These are phyloP conservation scores for Nowickia ferox DNA, from an alignment of 2,888 invertebrate genomes.

Conservation along the genomic window DNA sequence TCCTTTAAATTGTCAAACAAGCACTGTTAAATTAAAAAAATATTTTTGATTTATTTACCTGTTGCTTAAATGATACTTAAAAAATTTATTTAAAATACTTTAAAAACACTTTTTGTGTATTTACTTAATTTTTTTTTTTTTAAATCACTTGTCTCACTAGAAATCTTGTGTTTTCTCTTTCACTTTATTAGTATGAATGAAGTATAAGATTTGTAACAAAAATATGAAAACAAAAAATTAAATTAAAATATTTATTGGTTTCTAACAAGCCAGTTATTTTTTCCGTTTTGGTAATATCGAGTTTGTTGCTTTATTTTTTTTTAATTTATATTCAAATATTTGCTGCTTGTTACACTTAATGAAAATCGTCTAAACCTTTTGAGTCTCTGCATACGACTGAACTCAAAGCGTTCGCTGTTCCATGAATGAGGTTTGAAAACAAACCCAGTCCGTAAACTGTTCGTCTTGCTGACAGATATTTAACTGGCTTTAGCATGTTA, in stretches of 20 bases:
- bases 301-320: slow-evolving; percentile 14
- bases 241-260: background rate
- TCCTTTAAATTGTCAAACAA: no score
- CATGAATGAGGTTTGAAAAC: slow-evolving; percentile 39
- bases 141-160: slow-evolving; percentile 23
- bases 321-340: slow-evolving; percentile 10
- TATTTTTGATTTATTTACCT: slow-evolving; percentile 22
- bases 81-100: background rate
- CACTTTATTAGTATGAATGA: background rate
- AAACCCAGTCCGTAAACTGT: slow-evolving; percentile 28
- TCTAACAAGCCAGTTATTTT: slow-evolving; percentile 17
- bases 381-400: slow-evolving; percentile 71
- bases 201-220: background rate
- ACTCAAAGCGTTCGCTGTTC: slow-evolving; percentile 35
- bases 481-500: slow-evolving; percentile 41
- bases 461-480: slow-evolving; percentile 10
- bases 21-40: background rate
- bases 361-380: slow-evolving; percentile 66
- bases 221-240: background rate
- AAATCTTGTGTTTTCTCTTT: slow-evolving; percentile 33
- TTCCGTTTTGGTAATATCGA: slow-evolving; percentile 18
- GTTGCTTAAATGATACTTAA: background rate
- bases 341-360: slow-evolving; percentile 44
- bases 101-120: background rate
- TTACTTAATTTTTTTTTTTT: background rate